phyloP scores from a whole-genome alignment of 2,888 invertebrate species.

The Prosapia bicincta region DNA sequence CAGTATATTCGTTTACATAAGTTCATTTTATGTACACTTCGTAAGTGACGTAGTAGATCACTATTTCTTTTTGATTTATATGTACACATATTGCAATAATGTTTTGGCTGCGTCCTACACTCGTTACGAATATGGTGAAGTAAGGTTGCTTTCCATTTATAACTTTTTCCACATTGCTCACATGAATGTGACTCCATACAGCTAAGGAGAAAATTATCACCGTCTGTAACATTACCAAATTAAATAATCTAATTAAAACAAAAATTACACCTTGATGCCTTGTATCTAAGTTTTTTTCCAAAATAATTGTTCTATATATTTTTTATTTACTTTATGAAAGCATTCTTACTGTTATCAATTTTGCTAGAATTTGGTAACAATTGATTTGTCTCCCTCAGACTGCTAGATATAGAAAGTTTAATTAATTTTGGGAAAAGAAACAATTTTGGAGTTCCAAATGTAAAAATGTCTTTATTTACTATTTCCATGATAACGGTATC shows the following conservation, averaged over 20 bases:
- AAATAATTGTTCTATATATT: no score
- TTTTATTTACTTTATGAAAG: no score
- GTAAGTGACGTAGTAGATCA: neutral
- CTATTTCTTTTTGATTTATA: slow-evolving; percentile 4
- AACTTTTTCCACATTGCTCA: slow-evolving; percentile 11
- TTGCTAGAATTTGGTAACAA: no score
- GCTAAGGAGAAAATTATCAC: neutral
- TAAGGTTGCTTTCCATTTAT: slow-evolving; percentile 29
- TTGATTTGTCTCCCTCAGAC: no score
- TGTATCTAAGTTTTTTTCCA: no score
- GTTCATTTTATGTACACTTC: neutral
- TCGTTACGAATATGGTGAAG: slow-evolving; percentile 33
- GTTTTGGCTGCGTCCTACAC: slow-evolving; percentile 27
- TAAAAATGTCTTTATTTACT: no score
- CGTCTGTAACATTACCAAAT: neutral
- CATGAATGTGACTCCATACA: neutral
- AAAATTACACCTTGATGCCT: no score
- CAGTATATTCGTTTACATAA: neutral
- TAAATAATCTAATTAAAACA: neutral
- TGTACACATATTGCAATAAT: neutral
- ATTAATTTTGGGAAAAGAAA: no score
- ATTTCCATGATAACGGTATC: no score
- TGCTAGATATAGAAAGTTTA: no score
- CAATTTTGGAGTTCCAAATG: no score
- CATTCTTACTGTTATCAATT: no score